phyloP scores from a whole-genome alignment of 2,113 vertebrate species.

The Gymnogyps californianus region DNA sequence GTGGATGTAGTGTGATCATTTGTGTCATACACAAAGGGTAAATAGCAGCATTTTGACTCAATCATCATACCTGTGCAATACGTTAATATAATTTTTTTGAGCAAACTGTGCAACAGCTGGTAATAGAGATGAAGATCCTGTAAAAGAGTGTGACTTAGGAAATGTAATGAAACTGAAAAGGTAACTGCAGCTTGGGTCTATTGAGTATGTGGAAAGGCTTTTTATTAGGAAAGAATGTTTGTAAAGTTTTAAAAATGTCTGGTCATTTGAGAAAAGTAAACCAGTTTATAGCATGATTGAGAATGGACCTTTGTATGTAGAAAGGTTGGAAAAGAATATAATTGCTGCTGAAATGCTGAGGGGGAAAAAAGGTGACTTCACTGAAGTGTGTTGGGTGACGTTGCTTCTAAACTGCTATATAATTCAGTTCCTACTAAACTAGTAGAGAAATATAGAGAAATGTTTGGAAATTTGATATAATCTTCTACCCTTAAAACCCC shows the following conservation, averaged over 20 bases:
- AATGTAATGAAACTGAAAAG: not conserved
- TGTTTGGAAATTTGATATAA: not conserved
- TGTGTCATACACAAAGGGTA: not conserved
- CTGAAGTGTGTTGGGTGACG: not conserved
- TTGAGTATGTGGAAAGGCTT: not conserved
- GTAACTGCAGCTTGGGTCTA: not conserved
- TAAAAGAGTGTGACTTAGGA: not conserved
- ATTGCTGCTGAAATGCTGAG: not conserved
- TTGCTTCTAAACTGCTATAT: not conserved
- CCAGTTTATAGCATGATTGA: not conserved
- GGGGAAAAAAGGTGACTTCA: not conserved
- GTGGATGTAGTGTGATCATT: not conserved
- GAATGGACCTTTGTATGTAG: not conserved
- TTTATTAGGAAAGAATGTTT: not conserved
- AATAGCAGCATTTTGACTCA: not conserved
- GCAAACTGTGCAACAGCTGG: not conserved
- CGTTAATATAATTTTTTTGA: not conserved
- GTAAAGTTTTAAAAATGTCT: not conserved
- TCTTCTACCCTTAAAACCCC: rapidly evolving
- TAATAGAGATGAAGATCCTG: not conserved
- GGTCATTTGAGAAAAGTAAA: not conserved
- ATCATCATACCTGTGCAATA: not conserved
- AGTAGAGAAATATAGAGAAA: not conserved
- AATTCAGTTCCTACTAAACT: not conserved
- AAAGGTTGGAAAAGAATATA: not conserved